Evolutionary conservation across 2,888 invertebrate genomes (phyloP).

Genomic region (Proisotoma minuta): DNA sequence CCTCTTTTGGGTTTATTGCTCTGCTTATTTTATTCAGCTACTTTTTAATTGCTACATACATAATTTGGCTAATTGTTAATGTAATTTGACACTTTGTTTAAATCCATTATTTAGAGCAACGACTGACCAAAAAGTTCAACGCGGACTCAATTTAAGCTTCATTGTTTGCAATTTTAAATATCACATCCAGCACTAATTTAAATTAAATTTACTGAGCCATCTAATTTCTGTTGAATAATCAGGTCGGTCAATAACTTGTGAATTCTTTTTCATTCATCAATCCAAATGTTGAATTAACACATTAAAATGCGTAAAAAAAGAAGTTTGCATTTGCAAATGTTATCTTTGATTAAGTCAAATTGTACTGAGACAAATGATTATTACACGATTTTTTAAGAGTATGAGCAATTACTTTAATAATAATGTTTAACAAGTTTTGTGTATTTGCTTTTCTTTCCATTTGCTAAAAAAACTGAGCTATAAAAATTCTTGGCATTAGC

Average conservation of each 20-base stretch:
- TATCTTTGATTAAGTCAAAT: too few relatives aligned
- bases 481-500: neutral
- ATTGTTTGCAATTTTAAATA: conserved; percentile 5
- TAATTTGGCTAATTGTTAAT: neutral
- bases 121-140: too few relatives aligned
- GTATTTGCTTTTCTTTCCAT: neutral
- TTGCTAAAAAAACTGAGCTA: neutral
- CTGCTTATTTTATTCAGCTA: neutral
- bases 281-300: too few relatives aligned
- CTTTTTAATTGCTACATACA: neutral
- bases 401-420: neutral
- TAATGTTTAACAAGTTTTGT: conserved; percentile 3
- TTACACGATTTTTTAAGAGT: too few relatives aligned
- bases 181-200: conserved; percentile 5
- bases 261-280: neutral
- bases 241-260: conserved; percentile 42
- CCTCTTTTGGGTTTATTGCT: conserved; percentile 14
- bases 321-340: too few relatives aligned
- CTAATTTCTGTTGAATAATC: conserved; percentile 20
- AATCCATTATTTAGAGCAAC: neutral
- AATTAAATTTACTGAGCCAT: neutral
- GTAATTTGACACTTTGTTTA: neutral
- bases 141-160: too few relatives aligned
- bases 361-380: neutral
- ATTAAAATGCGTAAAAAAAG: neutral